Evolutionary conservation across 2,888 invertebrate genomes (phyloP), one percentile per base, ranked within the genome.

Genomic region (Aphidius colemani): DNA sequence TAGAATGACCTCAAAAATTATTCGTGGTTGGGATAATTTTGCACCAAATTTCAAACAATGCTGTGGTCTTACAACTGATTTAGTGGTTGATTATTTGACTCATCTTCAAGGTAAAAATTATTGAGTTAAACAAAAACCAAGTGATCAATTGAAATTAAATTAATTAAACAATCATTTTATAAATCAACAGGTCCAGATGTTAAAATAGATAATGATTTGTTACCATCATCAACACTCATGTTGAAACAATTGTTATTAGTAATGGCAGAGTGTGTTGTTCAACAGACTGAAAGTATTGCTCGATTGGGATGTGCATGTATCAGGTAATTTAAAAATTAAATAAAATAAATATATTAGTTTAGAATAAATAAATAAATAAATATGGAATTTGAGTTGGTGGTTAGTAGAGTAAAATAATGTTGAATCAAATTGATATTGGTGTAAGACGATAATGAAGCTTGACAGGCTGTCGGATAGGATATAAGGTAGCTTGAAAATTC

Each of bases 1-100:
- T 65, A 86, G 96, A 9, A 85, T 84, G 70, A 88, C 89, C 18
- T 86, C 88, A 11, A 89, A 90, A 72, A 88, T 89, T 7, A 88
- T 88, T 71, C 85, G 89, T 69, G 87, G 91, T 68, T 90, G 91
- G 88, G 89, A 92, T 71, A 86, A 86, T 70, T 88, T 92, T 58
- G 92, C 93, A 80, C 90, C 94, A 69, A 96, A 95, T 81, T 96
- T 96, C 77, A 96, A 96, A 78, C 96, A 97, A 78, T 96, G 95
- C 77, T 94, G 94, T 76, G 96, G 97, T 7, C 89, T 96, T 83
- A 92, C 95, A 9, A 94, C 95, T 0, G 96, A 97, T 77, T 85
- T 96, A 43, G 89, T 96, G 45, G 96, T 96, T 0, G 90, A 94
- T 74, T 94, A 94, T 72, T 84, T 96, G 45, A 89, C 89, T 70